Evolutionary conservation across 2,113 vertebrate genomes (phyloP).

Genomic region (Laticauda laticaudata): DNA sequence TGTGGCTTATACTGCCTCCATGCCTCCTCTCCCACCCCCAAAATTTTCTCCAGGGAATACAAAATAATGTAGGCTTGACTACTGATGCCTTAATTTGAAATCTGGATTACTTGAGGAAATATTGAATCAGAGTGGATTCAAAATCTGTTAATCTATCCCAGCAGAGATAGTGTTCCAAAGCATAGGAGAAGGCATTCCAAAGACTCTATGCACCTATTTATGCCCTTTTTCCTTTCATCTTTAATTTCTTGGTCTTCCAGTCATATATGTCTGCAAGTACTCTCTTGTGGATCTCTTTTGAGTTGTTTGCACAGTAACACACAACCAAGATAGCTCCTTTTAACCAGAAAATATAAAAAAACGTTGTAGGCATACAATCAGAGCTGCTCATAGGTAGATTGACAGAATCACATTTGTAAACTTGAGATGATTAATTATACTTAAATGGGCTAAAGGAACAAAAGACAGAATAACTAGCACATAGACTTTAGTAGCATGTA

Average conservation of each 20-base stretch:
- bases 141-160: slow-evolving; percentile 42
- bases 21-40: slow-evolving; percentile 37
- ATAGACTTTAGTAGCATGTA: not conserved
- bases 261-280: slow-evolving; percentile 46
- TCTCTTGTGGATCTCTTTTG: slow-evolving; percentile 41
- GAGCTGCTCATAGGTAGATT: slow-evolving; percentile 42
- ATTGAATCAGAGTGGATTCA: slow-evolving; percentile 51
- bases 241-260: slow-evolving; percentile 51
- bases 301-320: slow-evolving; percentile 74
- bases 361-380: slow-evolving; percentile 47
- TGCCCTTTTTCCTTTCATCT: slow-evolving; percentile 33
- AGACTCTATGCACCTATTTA: slow-evolving; percentile 53
- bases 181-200: slow-evolving; percentile 50
- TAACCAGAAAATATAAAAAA: slow-evolving; percentile 61
- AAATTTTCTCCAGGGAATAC: slow-evolving; percentile 38
- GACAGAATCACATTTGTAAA: slow-evolving; percentile 57
- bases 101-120: slow-evolving; percentile 52
- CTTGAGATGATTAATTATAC: slow-evolving; percentile 49
- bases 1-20: slow-evolving; percentile 34
- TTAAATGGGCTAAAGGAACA: slow-evolving; percentile 52
- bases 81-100: slow-evolving; percentile 72
- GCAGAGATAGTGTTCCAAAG: slow-evolving; percentile 40
- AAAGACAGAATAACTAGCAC: slow-evolving; percentile 14
- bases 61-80: slow-evolving; percentile 48
- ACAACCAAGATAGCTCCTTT: slow-evolving; percentile 62